Conservation (phyloP, 2,888 invertebrate genomes). For the Dolomedes plantarius region DNA sequence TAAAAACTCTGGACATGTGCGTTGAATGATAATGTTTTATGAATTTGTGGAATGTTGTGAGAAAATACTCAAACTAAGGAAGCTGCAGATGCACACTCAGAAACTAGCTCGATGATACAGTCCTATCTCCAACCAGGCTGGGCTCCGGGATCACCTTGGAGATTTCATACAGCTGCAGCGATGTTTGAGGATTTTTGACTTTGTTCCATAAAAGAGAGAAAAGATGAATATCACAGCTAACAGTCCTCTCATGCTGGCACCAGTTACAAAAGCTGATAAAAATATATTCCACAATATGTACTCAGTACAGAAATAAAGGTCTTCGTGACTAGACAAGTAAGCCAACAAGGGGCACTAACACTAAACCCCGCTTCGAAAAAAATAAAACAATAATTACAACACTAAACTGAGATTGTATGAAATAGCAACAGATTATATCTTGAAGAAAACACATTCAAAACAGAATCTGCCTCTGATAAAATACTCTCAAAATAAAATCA, state of each 20-base stretch:
- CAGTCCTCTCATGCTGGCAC: constrained; percentile 65
- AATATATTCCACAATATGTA: constrained; percentile 65
- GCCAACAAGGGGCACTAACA: constrained; percentile 70
- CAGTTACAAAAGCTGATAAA: constrained; percentile 67
- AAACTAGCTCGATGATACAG: background rate
- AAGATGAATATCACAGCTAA: constrained; percentile 71
- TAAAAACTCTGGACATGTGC: constrained; percentile 62
- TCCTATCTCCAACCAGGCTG: constrained; percentile 12
- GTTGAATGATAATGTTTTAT: constrained; percentile 62
- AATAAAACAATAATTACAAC: constrained; percentile 1
- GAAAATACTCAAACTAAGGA: constrained; percentile 43
- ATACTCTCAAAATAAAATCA: constrained; percentile 30
- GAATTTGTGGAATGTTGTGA: constrained; percentile 62
- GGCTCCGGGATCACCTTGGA: constrained; percentile 21
- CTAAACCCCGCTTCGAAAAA: background rate
- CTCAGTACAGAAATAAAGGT: constrained; percentile 47
- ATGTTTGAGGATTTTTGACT: constrained; percentile 39
- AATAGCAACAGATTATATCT: constrained; percentile 16
- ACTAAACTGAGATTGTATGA: background rate
- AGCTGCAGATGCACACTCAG: constrained; percentile 21
- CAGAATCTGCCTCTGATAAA: constrained; percentile 6
- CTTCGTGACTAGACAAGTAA: constrained; percentile 70
- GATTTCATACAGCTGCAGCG: constrained; percentile 19
- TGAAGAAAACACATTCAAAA: constrained; percentile 37
- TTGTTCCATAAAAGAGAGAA: constrained; percentile 51